These are phyloP conservation scores for Drosophila asahinai DNA, from an alignment of 1,140 invertebrate genomes.

Conservation along the genomic window DNA sequence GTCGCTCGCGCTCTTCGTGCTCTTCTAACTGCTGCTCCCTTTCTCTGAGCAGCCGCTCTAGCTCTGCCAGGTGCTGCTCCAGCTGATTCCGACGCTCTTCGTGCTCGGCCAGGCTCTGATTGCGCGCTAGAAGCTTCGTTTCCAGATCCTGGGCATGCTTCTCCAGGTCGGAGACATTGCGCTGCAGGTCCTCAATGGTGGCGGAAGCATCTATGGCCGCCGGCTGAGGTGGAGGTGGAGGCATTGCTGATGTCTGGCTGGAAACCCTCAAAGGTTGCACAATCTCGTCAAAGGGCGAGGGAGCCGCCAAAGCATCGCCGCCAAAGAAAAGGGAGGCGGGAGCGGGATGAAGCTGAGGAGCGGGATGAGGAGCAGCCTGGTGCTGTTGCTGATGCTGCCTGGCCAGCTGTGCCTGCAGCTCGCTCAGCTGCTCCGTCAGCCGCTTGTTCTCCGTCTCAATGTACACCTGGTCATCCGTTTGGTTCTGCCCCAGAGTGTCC, in stretches of 20 bases:
- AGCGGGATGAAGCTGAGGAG: background rate
- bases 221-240: background rate
- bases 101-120: constrained; percentile 44
- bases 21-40: too few species aligned
- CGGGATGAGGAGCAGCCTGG: constrained; percentile 2
- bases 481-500: constrained; percentile 80
- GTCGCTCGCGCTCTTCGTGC: constrained; percentile 19
- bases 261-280: constrained; percentile 48
- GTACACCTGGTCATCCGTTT: constrained; percentile 82
- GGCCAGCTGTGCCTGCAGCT: constrained; percentile 71
- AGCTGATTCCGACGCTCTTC: constrained; percentile 60
- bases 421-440: constrained; percentile 67
- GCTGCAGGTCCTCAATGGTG: constrained; percentile 80
- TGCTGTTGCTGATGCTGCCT: constrained; percentile 23
- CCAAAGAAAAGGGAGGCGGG: constrained; percentile 73
- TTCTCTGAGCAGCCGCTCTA: constrained; percentile 23
- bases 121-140: constrained; percentile 56
- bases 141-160: constrained; percentile 80
- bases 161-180: constrained; percentile 81
- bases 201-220: constrained; percentile 32
- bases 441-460: constrained; percentile 84
- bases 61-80: constrained; percentile 44
- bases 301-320: constrained; percentile 45
- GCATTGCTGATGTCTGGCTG: constrained; percentile 13
- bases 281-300: constrained; percentile 79